Evolutionary conservation across 2,113 vertebrate genomes (phyloP).

Genomic region (Psophia crepitans): DNA sequence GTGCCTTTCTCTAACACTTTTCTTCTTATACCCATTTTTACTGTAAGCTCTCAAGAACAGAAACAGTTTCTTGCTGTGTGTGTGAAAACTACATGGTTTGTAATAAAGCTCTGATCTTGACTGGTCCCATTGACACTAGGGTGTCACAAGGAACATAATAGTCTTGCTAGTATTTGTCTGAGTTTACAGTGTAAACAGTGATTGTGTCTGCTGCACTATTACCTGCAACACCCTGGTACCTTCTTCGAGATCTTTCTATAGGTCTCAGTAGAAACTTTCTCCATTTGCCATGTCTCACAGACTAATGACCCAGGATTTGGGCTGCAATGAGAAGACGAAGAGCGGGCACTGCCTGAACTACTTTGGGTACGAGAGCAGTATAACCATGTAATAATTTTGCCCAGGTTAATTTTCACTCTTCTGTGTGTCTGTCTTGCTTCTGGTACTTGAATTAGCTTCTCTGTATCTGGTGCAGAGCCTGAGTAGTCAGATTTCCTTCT

Average conservation of each 20-base stretch:
- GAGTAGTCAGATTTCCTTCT: neutral
- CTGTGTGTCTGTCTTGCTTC: neutral
- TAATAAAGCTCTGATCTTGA: neutral
- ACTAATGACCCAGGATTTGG: neutral
- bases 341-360: neutral
- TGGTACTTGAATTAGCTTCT: neutral
- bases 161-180: neutral
- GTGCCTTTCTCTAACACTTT: neutral
- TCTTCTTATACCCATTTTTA: neutral
- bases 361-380: neutral
- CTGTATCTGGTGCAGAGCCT: neutral
- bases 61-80: neutral
- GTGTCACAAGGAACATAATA: neutral
- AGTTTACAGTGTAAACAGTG: neutral
- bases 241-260: neutral
- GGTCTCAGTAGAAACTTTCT: neutral
- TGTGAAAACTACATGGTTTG: neutral
- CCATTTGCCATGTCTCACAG: neutral
- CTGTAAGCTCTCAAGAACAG: neutral
- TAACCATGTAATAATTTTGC: neutral
- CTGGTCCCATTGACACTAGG: rapidly evolving
- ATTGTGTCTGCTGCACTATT: neutral
- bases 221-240: neutral
- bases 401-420: neutral
- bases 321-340: neutral